Base-by-base conservation (phyloP, 2,888 invertebrate species). In the Zaprionus obscuricornis region DNA sequence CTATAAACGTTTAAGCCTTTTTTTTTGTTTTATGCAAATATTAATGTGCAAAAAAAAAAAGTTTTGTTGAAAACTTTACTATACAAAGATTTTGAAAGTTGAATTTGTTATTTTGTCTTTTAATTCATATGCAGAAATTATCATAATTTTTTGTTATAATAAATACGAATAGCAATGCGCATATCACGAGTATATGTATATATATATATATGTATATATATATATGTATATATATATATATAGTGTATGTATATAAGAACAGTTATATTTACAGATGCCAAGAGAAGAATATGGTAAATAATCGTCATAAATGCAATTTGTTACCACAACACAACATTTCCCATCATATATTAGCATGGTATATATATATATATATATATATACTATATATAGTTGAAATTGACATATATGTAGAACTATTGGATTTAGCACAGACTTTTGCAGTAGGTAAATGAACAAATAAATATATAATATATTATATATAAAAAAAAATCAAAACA, bases 241-340 rank as follows among this genome's bases (percentile, higher is more conserved):
- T 67, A 14, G 11, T 16, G 45, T 43, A 31, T 59, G 55, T n/a
- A n/a, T n/a, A n/a, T n/a, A n/a, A n/a, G n/a, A n/a, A n/a, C n/a
- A n/a, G n/a, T n/a, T n/a, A n/a, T n/a, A n/a, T n/a, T n/a, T n/a
- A n/a, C n/a, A n/a, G n/a, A n/a, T n/a, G n/a, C n/a, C n/a, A n/a
- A n/a, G n/a, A n/a, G n/a, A n/a, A n/a, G n/a, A n/a, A n/a, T n/a
- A n/a, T n/a, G n/a, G n/a, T n/a, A n/a, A n/a, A 39, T 45, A 57
- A 34, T 34, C 46, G 46, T 49, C 45, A 31, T 68, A 63, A 51
- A 54, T 68, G 68, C 62, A 57, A 51, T 49, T 56, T 65, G 14
- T 63, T 65, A 47, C 29, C 55, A 64, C n/a, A 49, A 34, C 24
- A 34, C 65, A 64, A 54, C 29, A 40, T 39, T n/a, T n/a, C n/a